Conservation (phyloP, 37 sponge, comb jelly and placozoan genomes). For the Chondrosia reniformis region DNA sequence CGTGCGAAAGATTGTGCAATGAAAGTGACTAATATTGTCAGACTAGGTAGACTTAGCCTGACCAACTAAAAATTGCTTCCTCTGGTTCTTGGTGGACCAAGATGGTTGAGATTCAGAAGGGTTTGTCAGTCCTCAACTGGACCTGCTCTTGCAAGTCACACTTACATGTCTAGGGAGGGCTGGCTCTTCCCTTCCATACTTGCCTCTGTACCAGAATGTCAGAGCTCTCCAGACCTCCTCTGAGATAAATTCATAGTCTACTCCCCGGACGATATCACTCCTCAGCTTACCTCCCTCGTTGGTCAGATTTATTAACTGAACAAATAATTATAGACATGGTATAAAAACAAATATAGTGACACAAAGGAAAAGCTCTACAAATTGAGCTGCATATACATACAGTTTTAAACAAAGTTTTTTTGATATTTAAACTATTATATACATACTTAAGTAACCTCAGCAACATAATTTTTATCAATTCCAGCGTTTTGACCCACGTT, state of each 20-base stretch:
- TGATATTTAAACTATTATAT: background rate
- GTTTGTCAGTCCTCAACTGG: background rate
- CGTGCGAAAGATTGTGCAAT: no score
- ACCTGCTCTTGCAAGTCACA: no score
- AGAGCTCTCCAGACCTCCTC: conserved; percentile 85
- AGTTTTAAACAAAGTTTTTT: background rate
- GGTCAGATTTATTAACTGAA: conserved; percentile 24
- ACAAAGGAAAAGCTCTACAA: background rate
- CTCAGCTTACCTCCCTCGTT: conserved; percentile 16
- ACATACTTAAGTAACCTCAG: no score
- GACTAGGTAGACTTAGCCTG: no score
- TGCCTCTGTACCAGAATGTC: conserved; percentile 67
- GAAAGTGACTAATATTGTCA: no score
- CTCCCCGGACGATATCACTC: background rate
- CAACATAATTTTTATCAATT: no score
- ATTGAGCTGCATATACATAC: background rate
- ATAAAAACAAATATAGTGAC: background rate
- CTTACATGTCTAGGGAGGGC: conserved; percentile 76
- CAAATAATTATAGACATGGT: no score
- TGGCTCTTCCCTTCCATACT: conserved; percentile 21
- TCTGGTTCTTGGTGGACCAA: no score
- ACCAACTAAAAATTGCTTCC: no score
- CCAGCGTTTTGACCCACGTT: no score
- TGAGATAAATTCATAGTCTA: conserved; percentile 74
- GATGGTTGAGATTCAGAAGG: background rate